These are phyloP conservation scores for Sycophila sp. DNA, from an alignment of 1,140 invertebrate species.

Conservation along the genomic window DNA sequence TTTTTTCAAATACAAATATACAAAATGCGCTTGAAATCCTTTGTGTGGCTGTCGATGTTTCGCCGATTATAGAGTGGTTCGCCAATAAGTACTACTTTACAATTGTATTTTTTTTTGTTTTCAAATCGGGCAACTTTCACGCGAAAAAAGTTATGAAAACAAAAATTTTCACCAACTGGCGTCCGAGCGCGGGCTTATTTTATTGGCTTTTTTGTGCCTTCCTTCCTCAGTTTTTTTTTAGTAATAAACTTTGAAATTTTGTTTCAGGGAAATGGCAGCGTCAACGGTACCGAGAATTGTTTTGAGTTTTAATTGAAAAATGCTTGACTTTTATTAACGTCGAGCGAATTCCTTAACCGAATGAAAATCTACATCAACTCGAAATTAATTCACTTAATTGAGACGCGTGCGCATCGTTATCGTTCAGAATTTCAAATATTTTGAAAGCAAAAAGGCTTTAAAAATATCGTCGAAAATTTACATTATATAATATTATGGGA, in stretches of 20 bases:
- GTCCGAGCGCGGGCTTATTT: no score
- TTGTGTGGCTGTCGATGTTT: slow-evolving; percentile 19
- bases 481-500: slow-evolving; percentile 5
- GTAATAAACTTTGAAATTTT: slow-evolving; percentile 12
- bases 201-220: neutral
- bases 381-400: slow-evolving; percentile 39
- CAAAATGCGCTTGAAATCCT: slow-evolving; percentile 23
- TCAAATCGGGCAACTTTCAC: no score
- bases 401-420: slow-evolving; percentile 26
- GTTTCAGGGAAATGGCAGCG: neutral
- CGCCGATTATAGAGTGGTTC: slow-evolving; percentile 7
- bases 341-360: slow-evolving; percentile 25
- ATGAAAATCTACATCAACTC: slow-evolving; percentile 38
- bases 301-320: slow-evolving; percentile 38
- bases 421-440: slow-evolving; percentile 30
- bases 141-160: no score
- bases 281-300: neutral
- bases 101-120: no score
- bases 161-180: no score
- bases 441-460: slow-evolving; percentile 4
- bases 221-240: neutral
- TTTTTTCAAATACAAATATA: slow-evolving; percentile 35
- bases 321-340: slow-evolving; percentile 38
- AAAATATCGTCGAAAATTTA: slow-evolving; percentile 32
- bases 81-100: no score